Percentiles rank a stretch among this genome's conserved stretches.
Evolutionary conservation across 2,113 vertebrate species (phyloP).

Genomic region (Balaeniceps rex): DNA sequence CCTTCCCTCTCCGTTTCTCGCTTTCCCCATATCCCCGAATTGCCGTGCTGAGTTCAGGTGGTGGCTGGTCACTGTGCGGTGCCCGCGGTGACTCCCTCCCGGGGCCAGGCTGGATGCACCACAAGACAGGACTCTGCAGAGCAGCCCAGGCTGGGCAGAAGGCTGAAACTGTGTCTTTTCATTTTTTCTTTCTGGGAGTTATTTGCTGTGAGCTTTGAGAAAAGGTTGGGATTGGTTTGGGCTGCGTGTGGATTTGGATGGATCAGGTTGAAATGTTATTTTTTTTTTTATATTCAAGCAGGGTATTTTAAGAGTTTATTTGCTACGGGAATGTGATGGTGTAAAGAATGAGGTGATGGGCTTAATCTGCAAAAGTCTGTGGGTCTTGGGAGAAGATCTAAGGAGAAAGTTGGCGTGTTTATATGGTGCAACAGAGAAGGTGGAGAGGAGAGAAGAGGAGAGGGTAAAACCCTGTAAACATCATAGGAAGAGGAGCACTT

Average conservation of each 20-base stretch:
- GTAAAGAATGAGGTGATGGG: not conserved
- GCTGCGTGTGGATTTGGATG: not conserved
- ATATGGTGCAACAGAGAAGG: not conserved
- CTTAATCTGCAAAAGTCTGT: not conserved
- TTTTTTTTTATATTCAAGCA: not conserved
- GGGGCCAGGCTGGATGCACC: not conserved
- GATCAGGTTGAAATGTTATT: not conserved
- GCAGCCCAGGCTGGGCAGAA: not conserved
- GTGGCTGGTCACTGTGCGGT: not conserved
- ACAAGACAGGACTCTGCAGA: not conserved
- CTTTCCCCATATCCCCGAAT: not conserved
- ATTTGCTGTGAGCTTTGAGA: not conserved
- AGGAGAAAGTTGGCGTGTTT: not conserved
- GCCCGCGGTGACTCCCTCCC: not conserved
- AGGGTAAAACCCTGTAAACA: not conserved
- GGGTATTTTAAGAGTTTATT: not conserved
- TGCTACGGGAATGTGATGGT: not conserved
- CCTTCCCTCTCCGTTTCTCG: not conserved
- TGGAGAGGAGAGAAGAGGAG: not conserved
- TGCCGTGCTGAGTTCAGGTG: not conserved
- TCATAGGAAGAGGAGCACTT: not conserved
- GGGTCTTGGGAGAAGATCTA: not conserved
- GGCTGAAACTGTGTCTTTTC: not conserved
- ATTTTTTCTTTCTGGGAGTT: not conserved
- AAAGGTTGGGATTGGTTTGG: not conserved